Evolutionary conservation across 2,797 vertebrate species (phyloP).

Genomic region (Sebastes umbrosus): DNA sequence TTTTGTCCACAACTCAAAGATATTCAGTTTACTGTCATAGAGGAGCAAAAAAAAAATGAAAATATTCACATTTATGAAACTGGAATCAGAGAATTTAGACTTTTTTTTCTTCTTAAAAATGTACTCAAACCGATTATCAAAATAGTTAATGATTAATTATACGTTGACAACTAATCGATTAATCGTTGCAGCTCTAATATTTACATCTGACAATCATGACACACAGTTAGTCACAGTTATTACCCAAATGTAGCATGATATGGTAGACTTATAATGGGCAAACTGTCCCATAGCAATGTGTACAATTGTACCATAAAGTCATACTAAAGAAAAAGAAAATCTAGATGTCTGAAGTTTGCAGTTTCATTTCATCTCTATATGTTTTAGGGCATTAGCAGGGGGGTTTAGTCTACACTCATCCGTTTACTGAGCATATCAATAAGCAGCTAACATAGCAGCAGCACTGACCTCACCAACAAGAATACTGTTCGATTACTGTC

Average conservation of each 20-base stretch:
- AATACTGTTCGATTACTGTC: not conserved
- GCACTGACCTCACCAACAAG: not conserved
- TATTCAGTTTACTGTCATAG: too few relatives aligned
- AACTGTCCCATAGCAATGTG: too few relatives aligned
- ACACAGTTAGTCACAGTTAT: not conserved
- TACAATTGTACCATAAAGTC: not conserved
- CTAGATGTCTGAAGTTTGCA: not conserved
- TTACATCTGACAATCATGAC: not conserved
- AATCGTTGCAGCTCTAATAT: not conserved
- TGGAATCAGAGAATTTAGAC: too few relatives aligned
- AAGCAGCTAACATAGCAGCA: not conserved
- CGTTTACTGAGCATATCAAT: slow-evolving; percentile 22
- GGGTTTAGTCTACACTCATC: not conserved
- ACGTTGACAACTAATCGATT: too few relatives aligned
- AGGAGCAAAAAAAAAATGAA: too few relatives aligned
- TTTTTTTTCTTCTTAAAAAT: too few relatives aligned
- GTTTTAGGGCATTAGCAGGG: not conserved
- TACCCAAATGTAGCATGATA: not conserved
- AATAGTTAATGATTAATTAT: too few relatives aligned
- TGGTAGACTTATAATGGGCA: not conserved
- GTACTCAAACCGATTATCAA: too few relatives aligned
- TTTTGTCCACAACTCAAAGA: too few relatives aligned
- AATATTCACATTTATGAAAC: too few relatives aligned
- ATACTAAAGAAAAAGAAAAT: not conserved
- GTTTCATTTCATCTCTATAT: not conserved